A percentile compares a stretch with the other conserved stretches of the same genome.
Evolutionary conservation across 2,797 vertebrate genomes (phyloP).

Genomic region (Acanthornis magna): DNA sequence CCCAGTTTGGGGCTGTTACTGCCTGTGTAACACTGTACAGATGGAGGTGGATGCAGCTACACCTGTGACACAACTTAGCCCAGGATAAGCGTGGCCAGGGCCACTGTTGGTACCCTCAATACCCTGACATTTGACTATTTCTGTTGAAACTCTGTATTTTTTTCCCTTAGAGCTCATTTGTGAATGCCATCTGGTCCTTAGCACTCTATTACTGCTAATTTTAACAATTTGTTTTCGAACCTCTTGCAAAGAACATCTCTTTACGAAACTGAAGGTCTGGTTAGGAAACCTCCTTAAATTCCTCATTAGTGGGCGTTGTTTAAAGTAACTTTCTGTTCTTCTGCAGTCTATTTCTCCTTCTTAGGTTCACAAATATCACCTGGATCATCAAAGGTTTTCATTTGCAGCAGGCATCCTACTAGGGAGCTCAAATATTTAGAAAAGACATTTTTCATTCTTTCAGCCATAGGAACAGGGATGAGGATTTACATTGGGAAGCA

Average conservation of each 20-base stretch:
- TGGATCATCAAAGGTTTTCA: neutral
- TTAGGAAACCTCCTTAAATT: neutral
- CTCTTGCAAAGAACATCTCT: neutral
- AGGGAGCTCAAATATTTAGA: neutral
- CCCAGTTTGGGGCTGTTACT: neutral
- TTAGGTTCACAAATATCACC: neutral
- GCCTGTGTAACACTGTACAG: neutral
- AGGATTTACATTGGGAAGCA: neutral
- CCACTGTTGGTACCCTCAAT: neutral
- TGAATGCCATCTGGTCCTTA: neutral
- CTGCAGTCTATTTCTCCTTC: neutral
- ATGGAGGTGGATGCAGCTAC: neutral
- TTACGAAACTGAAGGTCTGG: neutral
- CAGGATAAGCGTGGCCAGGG: neutral
- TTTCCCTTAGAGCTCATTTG: neutral
- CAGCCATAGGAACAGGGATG: neutral
- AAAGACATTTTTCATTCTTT: neutral
- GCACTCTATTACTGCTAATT: neutral
- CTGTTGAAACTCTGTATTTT: neutral
- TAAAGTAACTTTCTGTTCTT: neutral
- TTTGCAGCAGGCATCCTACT: neutral
- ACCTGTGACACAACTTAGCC: neutral
- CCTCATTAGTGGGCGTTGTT: neutral
- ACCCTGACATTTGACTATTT: neutral
- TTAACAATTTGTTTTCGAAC: neutral